Conservation (phyloP, 2,888 invertebrate genomes). For the Oligia fasciuncula region DNA sequence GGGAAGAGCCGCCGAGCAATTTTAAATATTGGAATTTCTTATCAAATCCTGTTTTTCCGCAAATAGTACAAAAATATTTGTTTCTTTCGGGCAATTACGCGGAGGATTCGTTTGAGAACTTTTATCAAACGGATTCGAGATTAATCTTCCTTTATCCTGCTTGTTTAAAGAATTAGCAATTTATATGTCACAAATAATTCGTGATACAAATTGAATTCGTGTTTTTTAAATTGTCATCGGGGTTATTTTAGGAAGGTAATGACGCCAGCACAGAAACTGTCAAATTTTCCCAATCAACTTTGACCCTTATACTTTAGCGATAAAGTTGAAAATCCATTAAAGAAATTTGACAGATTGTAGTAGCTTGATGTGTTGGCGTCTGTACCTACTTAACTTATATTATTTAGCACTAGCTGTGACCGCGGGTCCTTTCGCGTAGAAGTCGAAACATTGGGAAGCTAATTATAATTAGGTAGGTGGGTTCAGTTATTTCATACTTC, state of each 20-base stretch:
- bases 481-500: not conserved
- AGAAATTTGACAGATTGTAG: no score
- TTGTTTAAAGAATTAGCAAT: constrained; percentile 51
- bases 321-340: no score
- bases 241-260: constrained; percentile 1
- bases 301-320: no score
- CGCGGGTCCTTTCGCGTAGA: not conserved
- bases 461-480: not conserved
- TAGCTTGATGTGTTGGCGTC: no score
- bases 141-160: constrained; percentile 59
- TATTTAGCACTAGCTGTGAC: not conserved
- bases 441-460: not conserved
- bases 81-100: constrained; percentile 65
- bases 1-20: constrained; percentile 80
- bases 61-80: constrained; percentile 72
- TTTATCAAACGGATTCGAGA: constrained; percentile 58
- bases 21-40: constrained; percentile 86
- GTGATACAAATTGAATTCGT: constrained; percentile 13
- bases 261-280: no score
- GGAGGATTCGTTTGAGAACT: constrained; percentile 62
- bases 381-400: not conserved
- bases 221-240: not conserved
- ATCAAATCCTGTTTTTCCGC: constrained; percentile 78
- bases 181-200: constrained; percentile 49
- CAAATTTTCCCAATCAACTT: no score